Conservation (phyloP, 2,113 vertebrate species). For the Scopus umbretta region DNA sequence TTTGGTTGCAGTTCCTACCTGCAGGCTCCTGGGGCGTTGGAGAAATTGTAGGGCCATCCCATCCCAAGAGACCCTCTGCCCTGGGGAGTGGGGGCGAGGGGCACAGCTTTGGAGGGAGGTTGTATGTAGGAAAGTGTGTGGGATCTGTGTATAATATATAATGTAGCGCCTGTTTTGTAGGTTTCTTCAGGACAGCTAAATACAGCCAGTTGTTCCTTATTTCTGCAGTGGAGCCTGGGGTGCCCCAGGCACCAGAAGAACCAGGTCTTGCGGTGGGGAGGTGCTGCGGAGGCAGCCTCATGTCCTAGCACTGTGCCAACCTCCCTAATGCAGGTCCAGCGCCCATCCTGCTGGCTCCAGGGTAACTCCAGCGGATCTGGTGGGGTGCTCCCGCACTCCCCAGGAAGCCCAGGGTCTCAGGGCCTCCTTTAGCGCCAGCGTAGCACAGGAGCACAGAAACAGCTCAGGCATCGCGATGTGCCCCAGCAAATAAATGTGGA, state of each 20-base stretch:
- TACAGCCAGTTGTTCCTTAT: not conserved
- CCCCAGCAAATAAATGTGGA: too few species aligned
- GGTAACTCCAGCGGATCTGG: not conserved
- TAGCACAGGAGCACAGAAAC: too few species aligned
- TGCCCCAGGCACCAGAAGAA: not conserved
- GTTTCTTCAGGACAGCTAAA: not conserved
- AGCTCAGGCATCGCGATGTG: not conserved
- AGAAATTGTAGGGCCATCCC: not conserved
- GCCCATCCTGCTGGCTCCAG: accelerated
- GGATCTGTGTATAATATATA: accelerated
- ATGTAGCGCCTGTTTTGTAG: accelerated
- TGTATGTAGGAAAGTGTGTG: not conserved
- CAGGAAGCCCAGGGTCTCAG: not conserved
- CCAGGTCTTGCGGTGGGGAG: not conserved
- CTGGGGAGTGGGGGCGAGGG: not conserved
- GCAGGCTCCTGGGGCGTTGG: not conserved
- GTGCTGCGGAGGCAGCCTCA: not conserved
- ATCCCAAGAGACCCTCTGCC: not conserved
- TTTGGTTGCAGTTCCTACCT: not conserved
- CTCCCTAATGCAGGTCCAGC: not conserved
- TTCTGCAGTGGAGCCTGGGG: not conserved
- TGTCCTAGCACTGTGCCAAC: not conserved
- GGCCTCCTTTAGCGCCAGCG: not conserved
- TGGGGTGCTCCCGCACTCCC: not conserved
- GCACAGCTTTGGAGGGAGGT: not conserved